Conservation (phyloP, 2,113 vertebrate genomes). For the Abramis brama region DNA sequence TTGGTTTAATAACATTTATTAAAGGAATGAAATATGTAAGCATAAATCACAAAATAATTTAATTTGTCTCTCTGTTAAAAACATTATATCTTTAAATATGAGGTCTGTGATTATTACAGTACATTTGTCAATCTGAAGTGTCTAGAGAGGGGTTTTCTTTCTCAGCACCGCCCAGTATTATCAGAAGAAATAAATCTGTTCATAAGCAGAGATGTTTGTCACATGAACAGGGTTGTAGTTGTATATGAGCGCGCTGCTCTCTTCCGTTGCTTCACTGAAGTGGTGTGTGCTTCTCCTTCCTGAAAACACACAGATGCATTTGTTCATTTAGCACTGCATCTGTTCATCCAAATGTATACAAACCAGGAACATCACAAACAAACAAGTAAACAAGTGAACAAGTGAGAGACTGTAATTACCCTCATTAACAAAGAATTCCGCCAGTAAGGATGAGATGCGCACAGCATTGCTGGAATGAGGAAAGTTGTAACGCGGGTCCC, state of each 20-base stretch:
- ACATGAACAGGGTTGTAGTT: slow-evolving; percentile 71
- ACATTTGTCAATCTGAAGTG: neutral
- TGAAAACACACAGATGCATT: slow-evolving; percentile 60
- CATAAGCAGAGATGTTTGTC: slow-evolving; percentile 53
- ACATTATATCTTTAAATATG: neutral
- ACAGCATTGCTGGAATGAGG: slow-evolving; percentile 78
- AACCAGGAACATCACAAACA: neutral
- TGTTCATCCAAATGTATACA: neutral
- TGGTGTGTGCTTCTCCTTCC: slow-evolving; percentile 76
- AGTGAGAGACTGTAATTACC: slow-evolving; percentile 62
- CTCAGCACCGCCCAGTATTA: neutral
- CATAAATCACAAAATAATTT: neutral
- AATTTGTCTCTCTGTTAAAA: neutral
- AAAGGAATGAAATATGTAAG: neutral
- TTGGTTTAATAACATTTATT: neutral
- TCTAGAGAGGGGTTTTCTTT: neutral
- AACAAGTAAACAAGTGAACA: no score
- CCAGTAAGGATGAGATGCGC: slow-evolving; percentile 70
- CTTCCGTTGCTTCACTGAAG: slow-evolving; percentile 69
- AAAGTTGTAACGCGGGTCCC: slow-evolving; percentile 64
- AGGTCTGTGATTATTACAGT: neutral
- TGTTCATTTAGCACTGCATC: neutral
- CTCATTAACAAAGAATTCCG: slow-evolving; percentile 79
- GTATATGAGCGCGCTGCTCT: slow-evolving; percentile 75
- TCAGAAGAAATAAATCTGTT: slow-evolving; percentile 53